Percentiles rank a stretch among this genome's conserved stretches.
phyloP scores from a whole-genome alignment of 2,888 invertebrate species.

The Mesorhabditis belari region DNA sequence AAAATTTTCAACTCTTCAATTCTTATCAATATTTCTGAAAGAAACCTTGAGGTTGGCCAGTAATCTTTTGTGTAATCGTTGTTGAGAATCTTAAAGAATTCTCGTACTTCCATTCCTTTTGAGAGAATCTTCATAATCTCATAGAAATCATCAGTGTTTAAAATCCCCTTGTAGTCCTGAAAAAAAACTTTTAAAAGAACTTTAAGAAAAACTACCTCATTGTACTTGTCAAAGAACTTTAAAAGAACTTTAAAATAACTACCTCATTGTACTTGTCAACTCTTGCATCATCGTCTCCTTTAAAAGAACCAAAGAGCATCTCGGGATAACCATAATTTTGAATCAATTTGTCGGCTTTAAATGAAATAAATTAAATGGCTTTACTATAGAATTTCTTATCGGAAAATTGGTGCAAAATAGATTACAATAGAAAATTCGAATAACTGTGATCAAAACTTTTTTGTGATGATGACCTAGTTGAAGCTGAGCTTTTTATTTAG shows the following conservation, averaged over 20 bases:
- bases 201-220: not conserved
- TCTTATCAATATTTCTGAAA: not conserved
- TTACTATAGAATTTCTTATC: too few species aligned
- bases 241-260: too few species aligned
- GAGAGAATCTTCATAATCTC: conserved; percentile 21
- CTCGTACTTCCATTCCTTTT: conserved; percentile 32
- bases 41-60: not conserved
- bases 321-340: conserved; percentile 43
- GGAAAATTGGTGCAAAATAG: too few species aligned
- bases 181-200: not conserved
- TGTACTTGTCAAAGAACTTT: too few species aligned
- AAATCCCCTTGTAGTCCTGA: conserved; percentile 30
- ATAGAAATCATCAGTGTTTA: conserved; percentile 30
- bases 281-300: conserved; percentile 7
- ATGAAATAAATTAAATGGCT: too few species aligned
- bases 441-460: too few species aligned
- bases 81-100: conserved; percentile 30
- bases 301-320: conserved; percentile 26
- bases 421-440: too few species aligned
- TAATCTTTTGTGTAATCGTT: too few species aligned
- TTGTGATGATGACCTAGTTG: too few species aligned
- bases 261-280: conserved; percentile 35
- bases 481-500: too few species aligned
- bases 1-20: not conserved
- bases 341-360: conserved; percentile 24